Conservation (phyloP, 2,113 vertebrate genomes). For the Bagarius yarrelli region DNA sequence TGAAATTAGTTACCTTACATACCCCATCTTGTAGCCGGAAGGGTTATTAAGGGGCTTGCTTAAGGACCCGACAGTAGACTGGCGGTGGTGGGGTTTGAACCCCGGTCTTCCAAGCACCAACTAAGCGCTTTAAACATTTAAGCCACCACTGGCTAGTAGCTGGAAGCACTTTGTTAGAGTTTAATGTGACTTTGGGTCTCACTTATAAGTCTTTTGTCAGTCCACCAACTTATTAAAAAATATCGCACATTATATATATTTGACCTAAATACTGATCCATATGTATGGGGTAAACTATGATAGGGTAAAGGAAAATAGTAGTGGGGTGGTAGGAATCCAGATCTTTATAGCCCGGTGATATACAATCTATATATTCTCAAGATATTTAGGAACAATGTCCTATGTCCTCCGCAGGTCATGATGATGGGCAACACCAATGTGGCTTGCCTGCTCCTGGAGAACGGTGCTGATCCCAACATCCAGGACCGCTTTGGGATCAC, state of each 20-base stretch:
- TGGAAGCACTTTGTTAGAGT: no score
- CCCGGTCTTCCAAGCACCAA: no score
- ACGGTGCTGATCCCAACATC: constrained; percentile 82
- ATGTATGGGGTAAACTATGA: not conserved
- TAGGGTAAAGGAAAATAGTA: not conserved
- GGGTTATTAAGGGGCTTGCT: no score
- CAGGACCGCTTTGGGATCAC: constrained; percentile 79
- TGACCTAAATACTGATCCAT: not conserved
- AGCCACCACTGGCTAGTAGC: no score
- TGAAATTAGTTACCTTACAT: no score
- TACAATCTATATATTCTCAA: not conserved
- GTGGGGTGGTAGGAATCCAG: not conserved
- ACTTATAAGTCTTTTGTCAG: no score
- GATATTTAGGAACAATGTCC: not conserved
- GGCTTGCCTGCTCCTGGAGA: constrained; percentile 79
- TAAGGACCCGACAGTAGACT: no score
- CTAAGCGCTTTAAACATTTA: no score
- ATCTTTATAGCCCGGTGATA: not conserved
- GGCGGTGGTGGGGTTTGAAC: no score
- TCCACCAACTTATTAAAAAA: no score
- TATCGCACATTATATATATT: not conserved
- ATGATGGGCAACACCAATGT: constrained; percentile 83
- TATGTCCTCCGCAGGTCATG: constrained; percentile 76
- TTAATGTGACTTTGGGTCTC: no score
- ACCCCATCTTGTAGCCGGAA: no score